A percentile compares a stretch with the other conserved stretches of the same genome.
Conservation (phyloP, 2,797 vertebrate species). For the Cryptoblepharus egeriae region DNA sequence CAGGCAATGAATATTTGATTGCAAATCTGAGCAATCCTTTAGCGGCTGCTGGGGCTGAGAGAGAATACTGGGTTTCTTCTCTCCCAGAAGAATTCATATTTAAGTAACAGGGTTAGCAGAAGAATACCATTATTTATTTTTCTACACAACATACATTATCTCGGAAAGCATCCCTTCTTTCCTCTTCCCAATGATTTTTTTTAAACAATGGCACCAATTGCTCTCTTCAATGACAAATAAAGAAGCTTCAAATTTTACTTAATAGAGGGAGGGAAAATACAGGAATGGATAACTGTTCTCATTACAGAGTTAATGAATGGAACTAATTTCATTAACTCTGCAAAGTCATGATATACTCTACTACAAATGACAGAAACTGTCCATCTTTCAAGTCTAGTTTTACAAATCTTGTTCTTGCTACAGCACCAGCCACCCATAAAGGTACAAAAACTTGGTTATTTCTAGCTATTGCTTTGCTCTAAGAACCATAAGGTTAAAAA, state of each 20-base stretch:
- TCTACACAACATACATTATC: conserved; percentile 4
- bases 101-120: neutral
- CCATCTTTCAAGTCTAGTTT: neutral
- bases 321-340: neutral
- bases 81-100: neutral
- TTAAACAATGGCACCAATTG: neutral
- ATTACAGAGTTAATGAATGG: neutral
- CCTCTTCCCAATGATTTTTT: neutral
- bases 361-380: neutral
- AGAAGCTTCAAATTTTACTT: neutral
- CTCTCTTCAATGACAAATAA: neutral
- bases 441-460: neutral
- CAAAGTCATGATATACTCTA: neutral
- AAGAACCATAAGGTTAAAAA: neutral
- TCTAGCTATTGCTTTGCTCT: too few relatives aligned
- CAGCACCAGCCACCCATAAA: neutral
- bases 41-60: neutral
- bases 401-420: neutral
- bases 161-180: neutral
- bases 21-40: neutral
- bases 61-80: neutral
- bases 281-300: neutral
- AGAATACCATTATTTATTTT: neutral
- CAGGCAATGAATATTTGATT: conserved; percentile 15
- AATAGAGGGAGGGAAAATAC: neutral